Percentiles rank a stretch among this genome's conserved stretches.
Conservation (phyloP, 2,888 invertebrate species). For the Hirtodrosophila cameraria region DNA sequence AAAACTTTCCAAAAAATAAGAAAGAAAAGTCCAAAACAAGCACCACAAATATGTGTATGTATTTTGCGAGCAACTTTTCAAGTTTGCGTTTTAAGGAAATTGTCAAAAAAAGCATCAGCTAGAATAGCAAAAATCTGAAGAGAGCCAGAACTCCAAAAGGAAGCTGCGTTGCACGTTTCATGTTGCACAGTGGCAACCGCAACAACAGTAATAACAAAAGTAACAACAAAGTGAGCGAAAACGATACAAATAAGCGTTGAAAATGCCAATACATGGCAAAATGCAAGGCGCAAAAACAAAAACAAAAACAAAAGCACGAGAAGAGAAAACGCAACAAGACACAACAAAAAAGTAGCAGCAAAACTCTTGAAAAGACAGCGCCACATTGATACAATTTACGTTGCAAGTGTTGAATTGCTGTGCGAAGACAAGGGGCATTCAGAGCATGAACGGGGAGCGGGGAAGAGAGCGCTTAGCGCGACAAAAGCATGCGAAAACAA, state of each 20-base stretch:
- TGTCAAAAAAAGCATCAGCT: constrained; percentile 47
- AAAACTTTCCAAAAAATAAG: constrained; percentile 39
- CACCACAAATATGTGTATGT: constrained; percentile 26
- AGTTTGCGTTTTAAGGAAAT: constrained; percentile 73
- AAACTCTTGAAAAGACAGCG: constrained; percentile 65
- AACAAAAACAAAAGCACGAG: constrained; percentile 40
- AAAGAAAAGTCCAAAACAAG: constrained; percentile 17
- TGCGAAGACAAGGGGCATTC: constrained; percentile 7
- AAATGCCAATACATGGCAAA: constrained; percentile 73
- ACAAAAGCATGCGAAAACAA: constrained; percentile 76
- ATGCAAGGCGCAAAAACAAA: constrained; percentile 53
- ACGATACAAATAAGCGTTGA: constrained; percentile 75
- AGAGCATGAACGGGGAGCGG: too few relatives aligned
- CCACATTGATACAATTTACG: constrained; percentile 74
- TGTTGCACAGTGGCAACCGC: constrained; percentile 61
- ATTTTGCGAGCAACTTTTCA: constrained; percentile 63
- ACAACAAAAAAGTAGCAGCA: constrained; percentile 48
- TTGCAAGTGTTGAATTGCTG: constrained; percentile 47
- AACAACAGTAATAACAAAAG: constrained; percentile 47
- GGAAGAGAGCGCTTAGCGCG: constrained; percentile 69
- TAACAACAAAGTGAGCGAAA: constrained; percentile 75
- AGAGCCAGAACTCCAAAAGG: constrained; percentile 5
- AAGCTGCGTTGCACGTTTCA: constrained; percentile 46
- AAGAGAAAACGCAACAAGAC: constrained; percentile 22
- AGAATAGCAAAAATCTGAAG: constrained; percentile 47